Evolutionary conservation across 2,113 vertebrate genomes (phyloP).

Genomic region (Cololabis saira): DNA sequence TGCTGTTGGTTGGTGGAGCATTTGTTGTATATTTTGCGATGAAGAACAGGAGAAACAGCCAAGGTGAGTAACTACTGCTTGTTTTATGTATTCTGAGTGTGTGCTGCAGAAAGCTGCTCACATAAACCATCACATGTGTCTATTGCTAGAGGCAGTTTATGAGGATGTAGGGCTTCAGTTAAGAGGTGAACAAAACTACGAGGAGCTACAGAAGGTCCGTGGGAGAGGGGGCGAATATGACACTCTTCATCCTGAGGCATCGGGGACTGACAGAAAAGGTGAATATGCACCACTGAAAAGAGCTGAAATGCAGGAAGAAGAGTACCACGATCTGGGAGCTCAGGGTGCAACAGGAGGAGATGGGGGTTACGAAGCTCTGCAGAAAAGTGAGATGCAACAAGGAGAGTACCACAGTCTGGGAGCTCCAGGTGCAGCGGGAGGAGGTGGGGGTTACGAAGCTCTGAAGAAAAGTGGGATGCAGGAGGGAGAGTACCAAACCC

Average conservation of each 20-base stretch:
- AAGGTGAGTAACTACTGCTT: conserved; percentile 26
- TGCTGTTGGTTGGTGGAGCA: background rate
- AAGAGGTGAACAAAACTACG: conserved; percentile 26
- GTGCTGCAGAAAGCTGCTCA: background rate
- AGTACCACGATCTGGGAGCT: conserved; percentile 9
- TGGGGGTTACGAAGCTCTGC: conserved; percentile 8
- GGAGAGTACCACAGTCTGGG: conserved; percentile 10
- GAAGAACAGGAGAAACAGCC: background rate
- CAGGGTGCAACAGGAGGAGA: rapidly evolving
- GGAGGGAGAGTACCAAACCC: background rate
- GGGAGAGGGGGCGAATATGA: conserved; percentile 26
- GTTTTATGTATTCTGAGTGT: background rate
- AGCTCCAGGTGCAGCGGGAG: background rate
- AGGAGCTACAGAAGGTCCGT: conserved; percentile 2
- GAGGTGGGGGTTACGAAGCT: conserved; percentile 3
- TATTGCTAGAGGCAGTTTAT: conserved; percentile 24
- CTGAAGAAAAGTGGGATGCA: conserved; percentile 4
- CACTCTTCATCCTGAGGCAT: conserved; percentile 14
- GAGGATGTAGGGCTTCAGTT: conserved; percentile 17
- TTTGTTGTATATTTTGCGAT: background rate
- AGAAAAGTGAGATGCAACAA: background rate
- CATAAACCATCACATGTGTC: background rate
- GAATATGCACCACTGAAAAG: conserved; percentile 42
- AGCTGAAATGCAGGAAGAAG: background rate
- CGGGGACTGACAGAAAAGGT: background rate